Conservation (phyloP, 2,797 vertebrate genomes). For the Serranus cabrilla region DNA sequence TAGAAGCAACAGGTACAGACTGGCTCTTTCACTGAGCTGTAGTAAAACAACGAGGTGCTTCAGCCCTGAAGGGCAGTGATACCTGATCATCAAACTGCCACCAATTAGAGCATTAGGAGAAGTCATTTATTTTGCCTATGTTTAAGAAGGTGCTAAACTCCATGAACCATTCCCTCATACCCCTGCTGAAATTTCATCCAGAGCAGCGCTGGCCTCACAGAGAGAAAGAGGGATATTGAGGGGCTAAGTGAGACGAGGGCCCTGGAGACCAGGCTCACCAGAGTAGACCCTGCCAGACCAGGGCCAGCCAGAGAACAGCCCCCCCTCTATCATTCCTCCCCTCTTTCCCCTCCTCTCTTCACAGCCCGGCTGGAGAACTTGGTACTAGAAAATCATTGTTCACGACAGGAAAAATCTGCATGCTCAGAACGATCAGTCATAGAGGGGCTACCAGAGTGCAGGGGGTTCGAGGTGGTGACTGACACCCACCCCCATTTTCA, state of each 20-base stretch:
- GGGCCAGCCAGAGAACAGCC: constrained; percentile 75
- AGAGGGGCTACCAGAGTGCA: constrained; percentile 25
- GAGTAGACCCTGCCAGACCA: constrained; percentile 79
- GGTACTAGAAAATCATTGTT: constrained; percentile 57
- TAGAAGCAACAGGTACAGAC: constrained; percentile 74
- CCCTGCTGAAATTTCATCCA: constrained; percentile 87
- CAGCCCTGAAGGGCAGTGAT: constrained; percentile 79
- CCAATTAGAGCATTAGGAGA: constrained; percentile 86
- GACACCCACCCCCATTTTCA: constrained; percentile 50
- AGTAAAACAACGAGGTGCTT: constrained; percentile 79
- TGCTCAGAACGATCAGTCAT: constrained; percentile 49
- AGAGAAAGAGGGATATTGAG: constrained; percentile 80
- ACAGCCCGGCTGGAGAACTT: constrained; percentile 18
- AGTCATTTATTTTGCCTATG: constrained; percentile 85
- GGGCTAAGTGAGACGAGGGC: constrained; percentile 70
- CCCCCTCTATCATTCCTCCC: constrained; percentile 47
- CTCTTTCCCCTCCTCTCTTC: constrained; percentile 22
- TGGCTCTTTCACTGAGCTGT: constrained; percentile 74
- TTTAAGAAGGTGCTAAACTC: constrained; percentile 86
- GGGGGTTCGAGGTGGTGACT: constrained; percentile 45
- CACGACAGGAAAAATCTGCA: constrained; percentile 58
- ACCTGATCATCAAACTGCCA: constrained; percentile 85
- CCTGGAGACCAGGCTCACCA: constrained; percentile 71
- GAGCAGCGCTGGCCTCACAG: constrained; percentile 75
- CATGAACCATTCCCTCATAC: constrained; percentile 84